phyloP scores from a whole-genome alignment of 1,140 invertebrate genomes.

The Arion vulgaris region DNA sequence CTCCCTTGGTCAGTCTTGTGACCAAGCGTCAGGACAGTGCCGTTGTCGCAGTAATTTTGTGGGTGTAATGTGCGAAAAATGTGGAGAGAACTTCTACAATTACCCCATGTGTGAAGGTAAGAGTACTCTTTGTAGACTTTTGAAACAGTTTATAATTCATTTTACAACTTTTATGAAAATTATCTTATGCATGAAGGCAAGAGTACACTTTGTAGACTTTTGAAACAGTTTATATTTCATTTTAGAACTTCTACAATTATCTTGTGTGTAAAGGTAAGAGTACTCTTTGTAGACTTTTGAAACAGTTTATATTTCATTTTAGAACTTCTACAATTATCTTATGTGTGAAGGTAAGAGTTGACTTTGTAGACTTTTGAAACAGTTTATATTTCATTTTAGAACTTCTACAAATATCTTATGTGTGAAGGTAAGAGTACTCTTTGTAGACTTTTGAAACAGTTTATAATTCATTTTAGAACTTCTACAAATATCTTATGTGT shows the following conservation, averaged over 20 bases:
- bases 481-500: no score
- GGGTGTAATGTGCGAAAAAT: constrained; percentile 90
- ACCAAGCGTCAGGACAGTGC: constrained; percentile 88
- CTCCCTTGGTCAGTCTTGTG: constrained; percentile 90
- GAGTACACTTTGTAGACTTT: no score
- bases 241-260: not conserved
- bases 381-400: not conserved
- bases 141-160: not conserved
- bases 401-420: not conserved
- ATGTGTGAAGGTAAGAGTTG: constrained; percentile 70
- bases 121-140: no score
- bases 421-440: no score
- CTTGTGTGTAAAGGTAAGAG: constrained; percentile 68
- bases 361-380: no score
- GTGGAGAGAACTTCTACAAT: constrained; percentile 97
- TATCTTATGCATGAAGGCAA: constrained; percentile 68
- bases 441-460: no score
- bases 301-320: not conserved
- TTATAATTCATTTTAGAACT: no score
- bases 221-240: not conserved
- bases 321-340: not conserved
- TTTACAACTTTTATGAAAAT: not conserved
- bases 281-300: no score
- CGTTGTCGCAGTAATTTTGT: constrained; percentile 95
- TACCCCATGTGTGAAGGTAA: constrained; percentile 93